These are phyloP conservation scores for Trachelipus rathkii DNA, from an alignment of 1,140 invertebrate species.

Conservation along the genomic window DNA sequence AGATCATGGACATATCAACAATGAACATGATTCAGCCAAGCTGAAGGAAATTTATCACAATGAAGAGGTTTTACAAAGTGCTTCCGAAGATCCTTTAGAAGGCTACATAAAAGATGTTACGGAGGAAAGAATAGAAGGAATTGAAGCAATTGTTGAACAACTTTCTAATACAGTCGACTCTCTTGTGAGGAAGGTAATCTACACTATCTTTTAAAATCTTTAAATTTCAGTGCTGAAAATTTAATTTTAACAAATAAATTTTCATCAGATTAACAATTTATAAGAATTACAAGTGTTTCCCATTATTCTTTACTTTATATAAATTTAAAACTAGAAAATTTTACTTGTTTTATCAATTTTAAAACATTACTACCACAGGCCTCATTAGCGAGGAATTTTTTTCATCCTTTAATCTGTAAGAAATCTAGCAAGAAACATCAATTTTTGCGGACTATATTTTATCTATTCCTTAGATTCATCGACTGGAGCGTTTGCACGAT, in stretches of 20 bases:
- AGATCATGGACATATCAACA: too few species aligned
- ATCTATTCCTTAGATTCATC: slow-evolving; percentile 15
- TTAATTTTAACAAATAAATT: not conserved
- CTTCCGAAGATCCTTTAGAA: not conserved
- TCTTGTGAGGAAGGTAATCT: slow-evolving; percentile 34
- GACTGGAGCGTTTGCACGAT: slow-evolving; percentile 20
- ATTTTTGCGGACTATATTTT: not conserved
- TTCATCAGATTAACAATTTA: not conserved
- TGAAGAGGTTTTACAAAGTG: too few species aligned
- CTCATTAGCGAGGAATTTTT: not conserved
- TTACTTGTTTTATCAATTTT: not conserved
- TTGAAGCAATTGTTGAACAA: slow-evolving; percentile 41
- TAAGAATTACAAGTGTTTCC: not conserved
- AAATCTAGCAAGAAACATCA: not conserved
- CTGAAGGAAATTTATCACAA: not conserved
- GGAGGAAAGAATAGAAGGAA: slow-evolving; percentile 43
- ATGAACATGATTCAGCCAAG: too few species aligned
- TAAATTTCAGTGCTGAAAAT: not conserved
- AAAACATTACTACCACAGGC: not conserved
- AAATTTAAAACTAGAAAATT: too few species aligned
- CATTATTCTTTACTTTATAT: not conserved
- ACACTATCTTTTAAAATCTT: not conserved
- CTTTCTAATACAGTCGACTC: slow-evolving; percentile 35
- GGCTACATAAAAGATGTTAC: slow-evolving; percentile 35
- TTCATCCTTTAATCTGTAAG: not conserved